phyloP scores from a whole-genome alignment of 53 echinoderm and acorn worm genomes.

The Hippasteria phrygiana region DNA sequence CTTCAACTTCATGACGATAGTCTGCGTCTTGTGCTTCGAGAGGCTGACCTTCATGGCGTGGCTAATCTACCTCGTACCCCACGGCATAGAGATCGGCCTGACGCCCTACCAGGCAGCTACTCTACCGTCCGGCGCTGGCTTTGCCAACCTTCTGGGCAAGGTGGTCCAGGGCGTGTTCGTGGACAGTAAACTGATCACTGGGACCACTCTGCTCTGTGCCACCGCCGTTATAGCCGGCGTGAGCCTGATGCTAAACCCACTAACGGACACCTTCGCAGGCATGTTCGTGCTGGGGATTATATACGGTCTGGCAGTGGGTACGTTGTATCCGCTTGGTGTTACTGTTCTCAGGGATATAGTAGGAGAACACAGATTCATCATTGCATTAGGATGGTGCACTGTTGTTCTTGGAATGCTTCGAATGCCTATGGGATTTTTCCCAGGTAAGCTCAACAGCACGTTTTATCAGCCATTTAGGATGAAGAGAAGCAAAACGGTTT shows the following conservation, averaged over 20 bases:
- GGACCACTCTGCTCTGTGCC: constrained; percentile 4
- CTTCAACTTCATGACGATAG: constrained; percentile 14
- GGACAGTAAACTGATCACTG: constrained; percentile 7
- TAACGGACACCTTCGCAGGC: background rate
- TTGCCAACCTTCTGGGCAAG: constrained; percentile 43
- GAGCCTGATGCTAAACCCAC: constrained; percentile 40
- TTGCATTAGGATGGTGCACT: constrained; percentile 35
- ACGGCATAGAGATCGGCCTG: constrained; percentile 25
- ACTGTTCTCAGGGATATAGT: constrained; percentile 39
- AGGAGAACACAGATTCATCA: constrained; percentile 33
- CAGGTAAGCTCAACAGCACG: constrained; percentile 4
- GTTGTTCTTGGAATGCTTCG: constrained; percentile 30
- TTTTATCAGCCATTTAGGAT: background rate
- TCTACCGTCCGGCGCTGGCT: constrained; percentile 27
- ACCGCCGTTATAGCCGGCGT: constrained; percentile 33
- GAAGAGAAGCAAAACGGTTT: background rate
- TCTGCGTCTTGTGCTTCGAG: constrained; percentile 43
- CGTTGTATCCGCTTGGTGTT: constrained; percentile 34
- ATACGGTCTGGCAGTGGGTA: constrained; percentile 41
- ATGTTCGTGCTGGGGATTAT: constrained; percentile 18
- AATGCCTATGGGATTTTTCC: constrained; percentile 53
- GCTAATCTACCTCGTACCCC: constrained; percentile 40
- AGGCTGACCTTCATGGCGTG: constrained; percentile 27
- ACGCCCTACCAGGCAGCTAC: constrained; percentile 20
- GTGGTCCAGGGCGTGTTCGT: constrained; percentile 42